Percentiles rank a stretch among this genome's conserved stretches.
Conservation (phyloP, 1,140 invertebrate species). For the Lethrus apterus region DNA sequence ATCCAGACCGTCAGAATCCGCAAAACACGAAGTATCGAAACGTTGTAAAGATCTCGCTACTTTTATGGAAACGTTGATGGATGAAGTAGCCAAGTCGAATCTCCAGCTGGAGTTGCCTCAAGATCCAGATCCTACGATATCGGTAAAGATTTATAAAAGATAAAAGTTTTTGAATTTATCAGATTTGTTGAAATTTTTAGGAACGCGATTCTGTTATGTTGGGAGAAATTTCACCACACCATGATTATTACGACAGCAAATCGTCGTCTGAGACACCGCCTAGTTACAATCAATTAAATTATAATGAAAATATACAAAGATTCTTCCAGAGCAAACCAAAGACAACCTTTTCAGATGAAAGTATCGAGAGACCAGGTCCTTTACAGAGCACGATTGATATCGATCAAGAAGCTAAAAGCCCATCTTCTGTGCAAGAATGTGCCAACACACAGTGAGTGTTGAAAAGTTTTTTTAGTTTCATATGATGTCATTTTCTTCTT, state of each 20-base stretch:
- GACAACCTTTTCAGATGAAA: conserved; percentile 47
- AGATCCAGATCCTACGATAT: conserved; percentile 46
- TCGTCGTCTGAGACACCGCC: conserved; percentile 73
- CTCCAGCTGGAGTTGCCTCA: conserved; percentile 51
- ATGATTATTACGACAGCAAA: conserved; percentile 72
- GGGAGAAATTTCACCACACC: conserved; percentile 79
- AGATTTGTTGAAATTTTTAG: conserved; percentile 41
- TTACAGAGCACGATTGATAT: conserved; percentile 28
- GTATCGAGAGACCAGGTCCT: conserved; percentile 28
- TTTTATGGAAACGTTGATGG: conserved; percentile 67
- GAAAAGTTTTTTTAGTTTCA: conserved; percentile 1
- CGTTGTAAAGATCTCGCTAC: conserved; percentile 63
- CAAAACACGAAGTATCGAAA: conserved; percentile 55
- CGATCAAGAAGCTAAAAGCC: conserved; percentile 32
- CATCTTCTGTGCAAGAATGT: conserved; percentile 23
- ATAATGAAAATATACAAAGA: conserved; percentile 76
- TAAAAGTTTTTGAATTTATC: conserved; percentile 4
- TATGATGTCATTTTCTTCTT: conserved; percentile 24
- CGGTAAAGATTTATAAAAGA: conserved; percentile 40
- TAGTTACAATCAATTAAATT: conserved; percentile 81
- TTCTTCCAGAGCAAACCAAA: conserved; percentile 78
- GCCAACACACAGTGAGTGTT: conserved; percentile 30
- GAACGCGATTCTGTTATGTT: conserved; percentile 74
- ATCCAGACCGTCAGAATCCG: conserved; percentile 48
- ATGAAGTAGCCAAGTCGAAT: conserved; percentile 50